Evolutionary conservation across 2,888 invertebrate genomes (phyloP).

Genomic region (Philopedon plagiatum): DNA sequence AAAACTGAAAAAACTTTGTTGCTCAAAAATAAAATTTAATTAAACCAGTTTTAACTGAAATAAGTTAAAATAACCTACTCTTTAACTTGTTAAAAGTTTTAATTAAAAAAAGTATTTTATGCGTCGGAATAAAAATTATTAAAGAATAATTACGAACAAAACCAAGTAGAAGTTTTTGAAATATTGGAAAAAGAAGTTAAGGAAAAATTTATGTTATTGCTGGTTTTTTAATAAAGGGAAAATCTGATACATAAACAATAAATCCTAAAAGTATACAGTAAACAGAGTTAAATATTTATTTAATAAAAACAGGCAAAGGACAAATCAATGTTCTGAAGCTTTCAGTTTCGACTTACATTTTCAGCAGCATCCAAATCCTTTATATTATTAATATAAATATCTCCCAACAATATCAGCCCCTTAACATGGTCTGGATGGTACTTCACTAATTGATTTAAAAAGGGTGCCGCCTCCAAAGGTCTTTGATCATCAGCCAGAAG

Average conservation of each 20-base stretch:
- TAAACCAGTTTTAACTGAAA: neutral
- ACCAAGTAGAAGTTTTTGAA: neutral
- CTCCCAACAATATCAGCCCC: constrained; percentile 92
- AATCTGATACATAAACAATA: too few relatives aligned
- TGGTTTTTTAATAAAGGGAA: too few relatives aligned
- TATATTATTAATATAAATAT: constrained; percentile 96
- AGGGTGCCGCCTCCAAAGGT: constrained; percentile 93
- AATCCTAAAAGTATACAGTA: too few relatives aligned
- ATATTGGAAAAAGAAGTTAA: neutral
- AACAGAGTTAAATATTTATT: too few relatives aligned
- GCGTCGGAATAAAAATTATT: neutral
- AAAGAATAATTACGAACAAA: neutral
- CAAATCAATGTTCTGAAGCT: too few relatives aligned
- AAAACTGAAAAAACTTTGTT: neutral
- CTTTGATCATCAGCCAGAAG: constrained; percentile 89
- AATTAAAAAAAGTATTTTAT: constrained; percentile 8
- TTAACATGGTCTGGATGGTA: constrained; percentile 95
- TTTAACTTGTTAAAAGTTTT: constrained; percentile 2
- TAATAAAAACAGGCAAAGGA: too few relatives aligned
- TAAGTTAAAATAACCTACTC: neutral
- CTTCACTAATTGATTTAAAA: constrained; percentile 90
- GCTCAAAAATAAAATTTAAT: constrained; percentile 3
- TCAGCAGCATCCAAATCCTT: constrained; percentile 96
- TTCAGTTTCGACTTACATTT: constrained; percentile 79
- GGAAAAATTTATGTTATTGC: too few relatives aligned